Evolutionary conservation across 92 coral and sea anemone species (phyloP).

Genomic region (Pocillopora grandis): DNA sequence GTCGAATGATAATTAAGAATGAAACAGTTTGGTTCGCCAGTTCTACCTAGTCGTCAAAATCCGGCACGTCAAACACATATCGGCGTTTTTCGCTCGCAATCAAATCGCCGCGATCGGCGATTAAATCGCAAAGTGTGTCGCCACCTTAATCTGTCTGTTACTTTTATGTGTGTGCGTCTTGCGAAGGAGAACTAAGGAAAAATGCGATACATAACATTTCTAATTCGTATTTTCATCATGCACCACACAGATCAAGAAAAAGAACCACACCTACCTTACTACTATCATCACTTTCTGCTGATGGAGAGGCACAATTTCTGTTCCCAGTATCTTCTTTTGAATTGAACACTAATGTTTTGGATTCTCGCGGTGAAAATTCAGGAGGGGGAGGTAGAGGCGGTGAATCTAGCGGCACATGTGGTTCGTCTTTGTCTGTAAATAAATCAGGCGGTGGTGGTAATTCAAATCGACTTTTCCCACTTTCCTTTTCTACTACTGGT

Average conservation of each 20-base stretch:
- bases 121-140: too few relatives aligned
- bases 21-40: too few relatives aligned
- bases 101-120: too few relatives aligned
- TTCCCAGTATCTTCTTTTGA: not conserved
- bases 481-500: slow-evolving; percentile 3
- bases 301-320: not conserved
- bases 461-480: slow-evolving; percentile 15
- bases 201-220: not conserved
- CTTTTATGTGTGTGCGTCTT: too few relatives aligned
- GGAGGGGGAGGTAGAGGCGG: slow-evolving; percentile 89
- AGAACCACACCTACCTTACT: slow-evolving; percentile 2
- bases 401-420: slow-evolving; percentile 43
- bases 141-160: too few relatives aligned
- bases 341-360: not conserved
- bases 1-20: too few relatives aligned
- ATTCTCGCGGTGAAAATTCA: slow-evolving; percentile 56
- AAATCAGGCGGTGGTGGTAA: slow-evolving; percentile 75
- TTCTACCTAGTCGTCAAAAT: too few relatives aligned
- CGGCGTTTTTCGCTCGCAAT: too few relatives aligned
- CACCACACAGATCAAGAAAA: not conserved
- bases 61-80: too few relatives aligned
- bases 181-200: too few relatives aligned
- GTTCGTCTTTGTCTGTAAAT: slow-evolving; percentile 51
- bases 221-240: not conserved
- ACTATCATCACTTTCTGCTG: slow-evolving; percentile 34